phyloP scores from a whole-genome alignment of 2,797 vertebrate genomes.

The Nyctibius grandis region DNA sequence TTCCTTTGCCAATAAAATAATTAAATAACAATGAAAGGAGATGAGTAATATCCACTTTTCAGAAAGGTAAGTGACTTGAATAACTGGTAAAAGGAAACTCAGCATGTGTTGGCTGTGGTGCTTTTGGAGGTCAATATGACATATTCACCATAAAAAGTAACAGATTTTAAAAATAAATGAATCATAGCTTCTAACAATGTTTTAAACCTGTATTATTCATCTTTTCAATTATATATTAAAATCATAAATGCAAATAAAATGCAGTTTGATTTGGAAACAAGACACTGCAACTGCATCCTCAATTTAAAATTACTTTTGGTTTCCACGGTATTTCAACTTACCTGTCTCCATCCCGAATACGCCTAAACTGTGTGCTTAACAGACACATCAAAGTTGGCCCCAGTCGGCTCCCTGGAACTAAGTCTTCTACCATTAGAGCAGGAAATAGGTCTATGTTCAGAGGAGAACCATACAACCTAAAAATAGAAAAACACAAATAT shows the following conservation, averaged over 20 bases:
- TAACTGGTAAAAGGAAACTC: neutral
- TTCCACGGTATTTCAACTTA: slow-evolving; percentile 48
- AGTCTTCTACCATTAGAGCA: slow-evolving; percentile 94
- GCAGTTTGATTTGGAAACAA: neutral
- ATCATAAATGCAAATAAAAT: neutral
- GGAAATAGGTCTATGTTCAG: slow-evolving; percentile 95
- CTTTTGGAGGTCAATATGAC: neutral
- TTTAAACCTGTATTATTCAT: neutral
- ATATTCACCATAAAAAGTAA: neutral
- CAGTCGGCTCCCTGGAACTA: slow-evolving; percentile 92
- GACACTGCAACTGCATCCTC: neutral
- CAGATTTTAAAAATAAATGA: neutral
- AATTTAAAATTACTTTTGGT: neutral
- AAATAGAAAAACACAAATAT: neutral
- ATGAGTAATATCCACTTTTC: neutral
- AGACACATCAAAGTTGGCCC: slow-evolving; percentile 96
- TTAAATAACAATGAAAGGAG: neutral
- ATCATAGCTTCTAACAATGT: neutral
- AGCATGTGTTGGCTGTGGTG: neutral
- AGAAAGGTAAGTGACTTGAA: neutral
- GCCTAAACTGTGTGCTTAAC: slow-evolving; percentile 88
- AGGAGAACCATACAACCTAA: slow-evolving; percentile 90
- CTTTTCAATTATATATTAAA: neutral
- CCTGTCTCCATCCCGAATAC: slow-evolving; percentile 93
- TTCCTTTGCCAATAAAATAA: neutral